phyloP scores from a whole-genome alignment of 1,140 invertebrate genomes.

The Tetragnatha versicolor region DNA sequence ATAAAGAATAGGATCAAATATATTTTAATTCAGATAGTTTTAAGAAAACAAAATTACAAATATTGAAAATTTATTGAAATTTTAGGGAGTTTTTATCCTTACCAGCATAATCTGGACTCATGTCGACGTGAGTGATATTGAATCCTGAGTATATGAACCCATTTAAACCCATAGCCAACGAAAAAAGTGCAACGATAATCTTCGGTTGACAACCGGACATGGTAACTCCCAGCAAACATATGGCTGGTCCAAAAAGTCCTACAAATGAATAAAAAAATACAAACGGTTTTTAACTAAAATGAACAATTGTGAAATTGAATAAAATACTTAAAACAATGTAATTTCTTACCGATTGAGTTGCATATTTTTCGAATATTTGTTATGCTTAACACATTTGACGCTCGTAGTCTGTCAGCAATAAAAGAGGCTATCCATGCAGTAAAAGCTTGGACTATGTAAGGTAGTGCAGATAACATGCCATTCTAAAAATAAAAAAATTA shows the following conservation, averaged over 20 bases:
- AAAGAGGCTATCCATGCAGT: constrained; percentile 65
- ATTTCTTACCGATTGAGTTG: constrained; percentile 42
- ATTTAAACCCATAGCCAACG: constrained; percentile 44
- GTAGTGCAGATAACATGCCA: constrained; percentile 67
- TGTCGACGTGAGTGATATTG: constrained; percentile 55
- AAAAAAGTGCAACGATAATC: constrained; percentile 34
- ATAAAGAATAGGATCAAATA: too few species aligned
- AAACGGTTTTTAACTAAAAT: too few species aligned
- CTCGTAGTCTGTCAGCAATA: constrained; percentile 65
- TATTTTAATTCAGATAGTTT: too few species aligned
- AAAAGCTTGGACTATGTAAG: constrained; percentile 67
- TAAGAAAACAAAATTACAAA: too few species aligned
- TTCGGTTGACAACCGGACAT: constrained; percentile 33
- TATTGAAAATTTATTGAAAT: too few species aligned
- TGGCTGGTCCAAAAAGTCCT: constrained; percentile 33
- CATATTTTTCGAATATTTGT: constrained; percentile 35
- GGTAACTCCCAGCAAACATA: constrained; percentile 48
- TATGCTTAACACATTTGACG: not conserved
- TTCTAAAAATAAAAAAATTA: constrained; percentile 55
- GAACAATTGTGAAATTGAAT: not conserved
- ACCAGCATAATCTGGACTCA: constrained; percentile 57
- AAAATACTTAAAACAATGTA: not conserved
- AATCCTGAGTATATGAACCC: constrained; percentile 55
- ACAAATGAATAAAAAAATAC: too few species aligned
- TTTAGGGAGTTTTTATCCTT: not conserved